Evolutionary conservation across 2,113 vertebrate genomes (phyloP).

Genomic region (Phalacrocorax carbo): DNA sequence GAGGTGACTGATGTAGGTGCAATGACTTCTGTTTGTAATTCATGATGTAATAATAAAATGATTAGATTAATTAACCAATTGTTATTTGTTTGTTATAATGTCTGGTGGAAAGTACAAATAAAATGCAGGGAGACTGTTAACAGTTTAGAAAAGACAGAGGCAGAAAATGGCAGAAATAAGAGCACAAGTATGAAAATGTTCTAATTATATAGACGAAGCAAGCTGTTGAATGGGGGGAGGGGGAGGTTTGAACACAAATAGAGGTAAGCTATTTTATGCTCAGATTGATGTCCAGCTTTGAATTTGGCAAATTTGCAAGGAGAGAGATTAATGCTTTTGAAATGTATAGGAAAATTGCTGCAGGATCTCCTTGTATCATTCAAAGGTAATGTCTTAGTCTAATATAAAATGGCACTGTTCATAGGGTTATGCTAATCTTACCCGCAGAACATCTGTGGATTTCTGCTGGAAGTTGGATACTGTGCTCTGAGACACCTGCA

Average conservation of each 20-base stretch:
- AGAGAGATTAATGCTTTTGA: neutral
- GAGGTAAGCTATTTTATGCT: neutral
- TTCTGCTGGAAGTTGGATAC: neutral
- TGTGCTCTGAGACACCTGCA: neutral
- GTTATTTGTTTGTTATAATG: neutral
- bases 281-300: neutral
- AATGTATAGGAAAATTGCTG: neutral
- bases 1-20: neutral
- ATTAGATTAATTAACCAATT: neutral
- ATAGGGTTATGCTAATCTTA: neutral
- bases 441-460: neutral
- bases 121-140: neutral
- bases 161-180: neutral
- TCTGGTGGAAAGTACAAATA: neutral
- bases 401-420: neutral
- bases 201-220: neutral
- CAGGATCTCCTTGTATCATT: neutral
- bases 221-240: neutral
- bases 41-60: neutral
- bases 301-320: neutral
- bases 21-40: neutral
- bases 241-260: neutral
- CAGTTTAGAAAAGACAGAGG: neutral
- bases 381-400: neutral
- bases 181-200: neutral